Conservation (phyloP, 2,888 invertebrate genomes). For the Leucoptera coffeella region DNA sequence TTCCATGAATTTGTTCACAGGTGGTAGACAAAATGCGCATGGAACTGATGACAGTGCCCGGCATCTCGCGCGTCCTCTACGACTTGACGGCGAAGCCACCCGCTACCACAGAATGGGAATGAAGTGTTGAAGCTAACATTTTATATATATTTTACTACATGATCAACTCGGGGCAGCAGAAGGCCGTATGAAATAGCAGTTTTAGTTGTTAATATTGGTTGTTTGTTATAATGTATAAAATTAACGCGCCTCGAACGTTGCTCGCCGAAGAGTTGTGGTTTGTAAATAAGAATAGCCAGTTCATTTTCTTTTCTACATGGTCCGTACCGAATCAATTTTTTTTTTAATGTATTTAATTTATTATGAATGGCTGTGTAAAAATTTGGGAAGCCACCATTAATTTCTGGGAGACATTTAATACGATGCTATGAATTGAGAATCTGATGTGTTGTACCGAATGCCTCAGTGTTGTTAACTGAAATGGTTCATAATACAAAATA, state of each 20-base stretch:
- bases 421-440: constrained; percentile 42
- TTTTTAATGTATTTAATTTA: constrained; percentile 48
- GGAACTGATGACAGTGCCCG: constrained; percentile 77
- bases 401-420: constrained; percentile 27
- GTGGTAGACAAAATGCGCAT: constrained; percentile 86
- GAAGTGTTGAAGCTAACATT: constrained; percentile 15
- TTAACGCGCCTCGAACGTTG: too few relatives aligned
- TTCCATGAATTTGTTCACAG: constrained; percentile 59
- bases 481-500: constrained; percentile 50
- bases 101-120: constrained; percentile 99
- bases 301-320: too few relatives aligned
- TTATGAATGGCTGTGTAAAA: constrained; percentile 50
- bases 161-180: too few relatives aligned
- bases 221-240: background rate
- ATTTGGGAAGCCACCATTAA: constrained; percentile 32
- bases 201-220: background rate
- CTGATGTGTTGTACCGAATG: constrained; percentile 46
- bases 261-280: too few relatives aligned
- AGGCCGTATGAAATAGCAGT: background rate
- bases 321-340: constrained; percentile 49
- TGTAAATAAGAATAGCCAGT: background rate
- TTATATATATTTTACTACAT: constrained; percentile 36
- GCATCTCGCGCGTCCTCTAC: constrained; percentile 93
- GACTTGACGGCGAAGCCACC: constrained; percentile 98
- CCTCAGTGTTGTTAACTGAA: constrained; percentile 51